phyloP scores from a whole-genome alignment of 1,140 invertebrate species.

The Halictus rubicundus region DNA sequence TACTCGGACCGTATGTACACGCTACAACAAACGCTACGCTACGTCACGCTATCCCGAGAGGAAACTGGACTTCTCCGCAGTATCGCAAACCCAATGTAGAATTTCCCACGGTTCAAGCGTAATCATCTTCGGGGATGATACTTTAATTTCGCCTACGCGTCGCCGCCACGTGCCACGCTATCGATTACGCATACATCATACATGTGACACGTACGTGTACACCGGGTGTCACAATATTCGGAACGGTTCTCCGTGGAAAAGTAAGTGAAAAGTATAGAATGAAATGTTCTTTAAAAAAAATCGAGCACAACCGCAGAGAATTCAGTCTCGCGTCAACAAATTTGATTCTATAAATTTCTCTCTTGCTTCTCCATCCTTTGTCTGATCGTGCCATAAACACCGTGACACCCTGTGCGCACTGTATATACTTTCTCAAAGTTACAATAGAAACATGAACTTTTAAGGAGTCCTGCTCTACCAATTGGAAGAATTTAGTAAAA shows the following conservation, averaged over 20 bases:
- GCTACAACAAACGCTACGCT: slow-evolving; percentile 1
- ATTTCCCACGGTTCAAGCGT: not conserved
- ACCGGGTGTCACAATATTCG: not conserved
- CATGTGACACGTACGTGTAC: not conserved
- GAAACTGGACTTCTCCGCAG: not conserved
- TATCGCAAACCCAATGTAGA: not conserved
- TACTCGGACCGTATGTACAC: slow-evolving; percentile 1
- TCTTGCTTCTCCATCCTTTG: too few relatives aligned
- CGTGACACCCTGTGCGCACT: too few relatives aligned
- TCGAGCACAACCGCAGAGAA: too few relatives aligned
- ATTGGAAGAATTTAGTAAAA: not conserved
- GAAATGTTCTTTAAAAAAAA: too few relatives aligned
- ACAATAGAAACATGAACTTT: slow-evolving; percentile 1
- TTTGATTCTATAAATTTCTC: too few relatives aligned
- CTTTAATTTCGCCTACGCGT: slow-evolving; percentile 1
- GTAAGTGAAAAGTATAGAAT: too few relatives aligned
- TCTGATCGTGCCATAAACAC: too few relatives aligned
- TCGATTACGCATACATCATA: slow-evolving; percentile 11
- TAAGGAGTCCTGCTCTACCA: not conserved
- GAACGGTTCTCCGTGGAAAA: too few relatives aligned
- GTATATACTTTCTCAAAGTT: not conserved
- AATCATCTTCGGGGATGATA: not conserved
- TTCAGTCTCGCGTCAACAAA: too few relatives aligned
- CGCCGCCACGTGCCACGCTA: slow-evolving; percentile 17
- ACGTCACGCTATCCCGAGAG: not conserved